Evolutionary conservation across 2,113 vertebrate genomes (phyloP).

Genomic region (Plotosus lineatus): DNA sequence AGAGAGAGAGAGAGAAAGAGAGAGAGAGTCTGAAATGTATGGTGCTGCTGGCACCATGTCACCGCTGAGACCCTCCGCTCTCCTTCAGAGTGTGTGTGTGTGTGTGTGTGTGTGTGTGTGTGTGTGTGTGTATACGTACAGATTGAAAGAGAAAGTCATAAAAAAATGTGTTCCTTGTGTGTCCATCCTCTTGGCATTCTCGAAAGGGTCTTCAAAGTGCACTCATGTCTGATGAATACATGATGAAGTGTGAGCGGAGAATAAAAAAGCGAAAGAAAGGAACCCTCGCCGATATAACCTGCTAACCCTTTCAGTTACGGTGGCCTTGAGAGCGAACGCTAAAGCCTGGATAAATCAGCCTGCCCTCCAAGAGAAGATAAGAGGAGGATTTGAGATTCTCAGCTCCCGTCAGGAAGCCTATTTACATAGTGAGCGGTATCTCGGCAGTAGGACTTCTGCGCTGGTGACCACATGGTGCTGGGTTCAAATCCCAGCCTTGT

Average conservation of each 20-base stretch:
- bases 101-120: neutral
- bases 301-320: slow-evolving; percentile 22
- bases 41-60: neutral
- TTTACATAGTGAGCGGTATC: slow-evolving; percentile 12
- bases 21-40: too few relatives aligned
- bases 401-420: slow-evolving; percentile 6
- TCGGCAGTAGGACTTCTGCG: neutral
- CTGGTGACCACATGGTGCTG: neutral
- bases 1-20: too few relatives aligned
- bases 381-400: slow-evolving; percentile 22
- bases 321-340: slow-evolving; percentile 38
- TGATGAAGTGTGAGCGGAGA: slow-evolving; percentile 42
- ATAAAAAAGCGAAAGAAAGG: neutral
- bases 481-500: slow-evolving; percentile 2
- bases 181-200: slow-evolving; percentile 24
- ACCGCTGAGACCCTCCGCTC: neutral
- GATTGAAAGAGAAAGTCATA: neutral
- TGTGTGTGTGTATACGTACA: neutral
- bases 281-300: slow-evolving; percentile 18
- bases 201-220: slow-evolving; percentile 39
- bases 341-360: slow-evolving; percentile 41
- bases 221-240: slow-evolving; percentile 45
- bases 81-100: neutral
- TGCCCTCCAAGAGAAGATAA: slow-evolving; percentile 30
- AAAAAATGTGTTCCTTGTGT: neutral